Percentiles rank a stretch among this genome's conserved stretches.
Evolutionary conservation across 1,140 invertebrate genomes (phyloP).

Genomic region (Riptortus pedestris): DNA sequence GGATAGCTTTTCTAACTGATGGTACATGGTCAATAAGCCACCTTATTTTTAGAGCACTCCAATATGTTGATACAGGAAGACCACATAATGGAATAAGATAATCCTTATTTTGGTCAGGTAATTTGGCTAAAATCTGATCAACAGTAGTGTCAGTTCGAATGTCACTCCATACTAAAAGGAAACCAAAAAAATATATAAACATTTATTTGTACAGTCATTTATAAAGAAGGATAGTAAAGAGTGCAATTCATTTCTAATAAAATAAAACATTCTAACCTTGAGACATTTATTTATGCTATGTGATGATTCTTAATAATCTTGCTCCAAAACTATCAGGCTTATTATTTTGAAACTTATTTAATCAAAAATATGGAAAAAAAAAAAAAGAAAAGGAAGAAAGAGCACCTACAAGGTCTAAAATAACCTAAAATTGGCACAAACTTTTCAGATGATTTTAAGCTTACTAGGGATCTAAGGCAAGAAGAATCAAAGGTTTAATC

Average conservation of each 20-base stretch:
- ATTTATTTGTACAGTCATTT: neutral
- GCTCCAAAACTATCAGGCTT: no score
- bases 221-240: constrained; percentile 8
- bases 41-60: constrained; percentile 80
- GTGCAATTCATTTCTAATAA: neutral
- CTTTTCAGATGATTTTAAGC: no score
- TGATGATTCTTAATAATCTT: no score
- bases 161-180: constrained; percentile 64
- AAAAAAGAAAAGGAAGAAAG: no score
- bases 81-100: constrained; percentile 72
- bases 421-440: no score
- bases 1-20: constrained; percentile 63
- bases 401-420: no score
- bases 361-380: no score
- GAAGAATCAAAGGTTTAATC: no score
- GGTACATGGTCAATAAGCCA: constrained; percentile 89
- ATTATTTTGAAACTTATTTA: no score
- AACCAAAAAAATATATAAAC: no score
- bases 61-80: constrained; percentile 89
- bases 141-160: constrained; percentile 77
- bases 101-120: constrained; percentile 63
- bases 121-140: constrained; percentile 61
- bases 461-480: no score
- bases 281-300: neutral
- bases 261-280: neutral